These are phyloP conservation scores for Ochotona princeps DNA, from an alignment of 2,113 vertebrate genomes.

Conservation along the genomic window DNA sequence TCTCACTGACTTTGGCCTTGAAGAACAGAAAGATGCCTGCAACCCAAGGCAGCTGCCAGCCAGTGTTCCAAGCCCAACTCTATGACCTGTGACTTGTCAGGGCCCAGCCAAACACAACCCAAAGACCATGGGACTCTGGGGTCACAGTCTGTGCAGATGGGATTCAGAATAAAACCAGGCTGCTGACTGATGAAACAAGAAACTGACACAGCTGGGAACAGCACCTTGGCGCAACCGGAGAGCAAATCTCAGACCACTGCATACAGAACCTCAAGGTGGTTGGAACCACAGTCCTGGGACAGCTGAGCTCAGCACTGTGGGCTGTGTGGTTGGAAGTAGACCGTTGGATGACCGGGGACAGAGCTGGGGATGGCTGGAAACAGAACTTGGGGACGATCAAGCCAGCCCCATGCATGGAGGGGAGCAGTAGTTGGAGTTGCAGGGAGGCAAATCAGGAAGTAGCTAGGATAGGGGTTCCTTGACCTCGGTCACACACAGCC, in stretches of 20 bases:
- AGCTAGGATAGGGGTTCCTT: neutral
- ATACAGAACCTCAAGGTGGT: neutral
- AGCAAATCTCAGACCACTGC: neutral
- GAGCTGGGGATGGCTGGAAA: neutral
- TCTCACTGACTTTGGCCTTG: neutral
- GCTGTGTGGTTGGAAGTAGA: neutral
- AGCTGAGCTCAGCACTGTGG: neutral
- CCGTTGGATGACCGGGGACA: neutral
- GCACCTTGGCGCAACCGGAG: slow-evolving; percentile 1
- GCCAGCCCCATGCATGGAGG: fast-evolving
- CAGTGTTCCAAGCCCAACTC: neutral
- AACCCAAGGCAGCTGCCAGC: neutral
- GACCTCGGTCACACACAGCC: neutral
- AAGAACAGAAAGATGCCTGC: neutral
- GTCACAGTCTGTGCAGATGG: neutral
- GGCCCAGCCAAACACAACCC: neutral
- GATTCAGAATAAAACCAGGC: slow-evolving; percentile 10
- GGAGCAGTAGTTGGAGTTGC: neutral
- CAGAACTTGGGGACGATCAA: neutral
- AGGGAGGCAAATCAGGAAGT: neutral
- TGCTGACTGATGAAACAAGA: neutral
- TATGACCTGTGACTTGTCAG: slow-evolving; percentile 39
- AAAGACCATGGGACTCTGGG: neutral
- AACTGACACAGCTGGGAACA: neutral
- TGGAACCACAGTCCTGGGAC: neutral